A percentile compares a stretch with the other conserved stretches of the same genome.
Evolutionary conservation across 2,888 invertebrate species (phyloP).

Genomic region (Tetranychus truncatus): DNA sequence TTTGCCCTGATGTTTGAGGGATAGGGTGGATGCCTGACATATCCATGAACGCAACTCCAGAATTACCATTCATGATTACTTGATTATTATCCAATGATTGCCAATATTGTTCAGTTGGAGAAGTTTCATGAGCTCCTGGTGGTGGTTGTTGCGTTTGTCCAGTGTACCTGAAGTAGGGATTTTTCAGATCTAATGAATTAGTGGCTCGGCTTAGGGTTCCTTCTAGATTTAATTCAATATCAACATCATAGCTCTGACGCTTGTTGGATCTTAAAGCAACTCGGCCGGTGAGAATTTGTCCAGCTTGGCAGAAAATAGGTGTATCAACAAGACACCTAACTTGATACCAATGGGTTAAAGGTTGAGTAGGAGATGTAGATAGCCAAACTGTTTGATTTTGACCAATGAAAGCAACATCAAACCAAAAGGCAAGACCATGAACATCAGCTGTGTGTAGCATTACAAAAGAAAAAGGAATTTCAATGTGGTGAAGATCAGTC

Average conservation of each 20-base stretch:
- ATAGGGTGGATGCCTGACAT: slow-evolving; percentile 1
- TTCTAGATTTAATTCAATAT: slow-evolving; percentile 75
- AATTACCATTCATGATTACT: slow-evolving; percentile 6
- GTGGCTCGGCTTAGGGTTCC: slow-evolving; percentile 61
- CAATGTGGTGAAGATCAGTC: slow-evolving; percentile 77
- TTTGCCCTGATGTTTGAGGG: neutral
- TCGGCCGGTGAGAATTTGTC: slow-evolving; percentile 68
- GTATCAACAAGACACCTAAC: slow-evolving; percentile 83
- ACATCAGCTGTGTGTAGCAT: slow-evolving; percentile 78
- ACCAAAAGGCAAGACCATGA: slow-evolving; percentile 97
- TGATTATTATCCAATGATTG: slow-evolving; percentile 23
- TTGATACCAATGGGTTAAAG: slow-evolving; percentile 88
- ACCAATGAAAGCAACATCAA: slow-evolving; percentile 90
- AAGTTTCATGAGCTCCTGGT: slow-evolving; percentile 69
- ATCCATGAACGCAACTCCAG: slow-evolving; percentile 7
- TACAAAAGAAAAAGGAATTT: slow-evolving; percentile 82
- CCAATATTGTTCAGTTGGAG: slow-evolving; percentile 87
- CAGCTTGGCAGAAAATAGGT: slow-evolving; percentile 82
- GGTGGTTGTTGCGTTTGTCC: slow-evolving; percentile 80
- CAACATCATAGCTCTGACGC: slow-evolving; percentile 95
- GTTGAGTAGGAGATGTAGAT: slow-evolving; percentile 91
- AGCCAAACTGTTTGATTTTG: slow-evolving; percentile 75
- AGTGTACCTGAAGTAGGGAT: slow-evolving; percentile 49
- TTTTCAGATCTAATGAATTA: slow-evolving; percentile 71
- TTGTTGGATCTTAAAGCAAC: slow-evolving; percentile 78